Conservation (phyloP, 2,113 vertebrate species). For the Pelecanoides urinatrix region DNA sequence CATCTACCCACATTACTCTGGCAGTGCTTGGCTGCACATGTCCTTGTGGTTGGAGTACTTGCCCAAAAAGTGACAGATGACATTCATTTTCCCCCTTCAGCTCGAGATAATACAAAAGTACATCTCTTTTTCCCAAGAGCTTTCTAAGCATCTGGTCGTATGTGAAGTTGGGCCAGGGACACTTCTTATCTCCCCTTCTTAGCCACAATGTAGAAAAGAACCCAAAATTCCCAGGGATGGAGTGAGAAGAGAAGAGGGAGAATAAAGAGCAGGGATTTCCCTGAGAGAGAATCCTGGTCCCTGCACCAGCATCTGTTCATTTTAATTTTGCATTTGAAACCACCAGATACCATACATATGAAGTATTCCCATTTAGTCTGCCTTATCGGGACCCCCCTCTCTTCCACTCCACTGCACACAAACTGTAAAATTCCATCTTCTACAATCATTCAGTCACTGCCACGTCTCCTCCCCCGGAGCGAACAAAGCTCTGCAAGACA, state of each 20-base stretch:
- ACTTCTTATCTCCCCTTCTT: not conserved
- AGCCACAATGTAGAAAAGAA: not conserved
- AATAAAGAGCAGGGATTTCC: not conserved
- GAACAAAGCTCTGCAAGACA: not conserved
- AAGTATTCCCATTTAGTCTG: not conserved
- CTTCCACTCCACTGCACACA: not conserved
- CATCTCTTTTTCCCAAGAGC: not conserved
- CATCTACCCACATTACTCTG: not conserved
- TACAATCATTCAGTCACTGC: not conserved
- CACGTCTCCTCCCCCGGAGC: not conserved
- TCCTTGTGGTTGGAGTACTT: not conserved
- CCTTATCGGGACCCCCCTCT: not conserved
- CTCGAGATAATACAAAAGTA: not conserved
- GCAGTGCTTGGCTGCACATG: not conserved
- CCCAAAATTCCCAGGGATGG: not conserved
- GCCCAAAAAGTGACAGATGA: slow-evolving; percentile 1
- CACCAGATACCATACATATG: not conserved
- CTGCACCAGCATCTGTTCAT: not conserved
- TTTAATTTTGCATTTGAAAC: not conserved
- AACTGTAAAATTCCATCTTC: not conserved
- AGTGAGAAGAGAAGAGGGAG: not conserved
- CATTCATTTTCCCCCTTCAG: not conserved
- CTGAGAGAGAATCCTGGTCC: not conserved
- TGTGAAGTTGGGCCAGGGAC: not conserved
- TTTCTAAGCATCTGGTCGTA: not conserved